A percentile compares a stretch with the other conserved stretches of the same genome.
Evolutionary conservation across 2,797 vertebrate species (phyloP).

Genomic region (Pyrocephalus nanus): DNA sequence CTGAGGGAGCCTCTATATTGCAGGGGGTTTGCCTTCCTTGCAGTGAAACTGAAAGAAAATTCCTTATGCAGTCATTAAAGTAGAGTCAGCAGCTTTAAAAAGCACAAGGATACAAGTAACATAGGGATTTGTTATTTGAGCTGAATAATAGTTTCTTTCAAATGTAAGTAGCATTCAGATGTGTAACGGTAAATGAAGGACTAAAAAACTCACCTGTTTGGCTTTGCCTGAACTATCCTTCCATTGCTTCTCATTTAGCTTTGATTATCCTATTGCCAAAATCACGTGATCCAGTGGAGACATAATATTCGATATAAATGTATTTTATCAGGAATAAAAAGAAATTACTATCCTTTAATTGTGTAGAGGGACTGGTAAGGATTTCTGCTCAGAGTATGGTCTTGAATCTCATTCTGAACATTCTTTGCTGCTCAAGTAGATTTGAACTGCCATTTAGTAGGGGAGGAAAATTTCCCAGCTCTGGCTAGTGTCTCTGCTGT

Average conservation of each 20-base stretch:
- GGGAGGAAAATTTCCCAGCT: not conserved
- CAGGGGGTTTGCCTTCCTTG: not conserved
- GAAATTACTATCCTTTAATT: not conserved
- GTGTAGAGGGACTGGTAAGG: not conserved
- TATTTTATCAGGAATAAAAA: not conserved
- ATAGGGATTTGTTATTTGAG: not conserved
- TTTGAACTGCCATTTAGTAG: not conserved
- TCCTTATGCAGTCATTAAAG: not conserved
- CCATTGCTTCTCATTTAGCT: not conserved
- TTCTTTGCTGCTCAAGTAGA: not conserved
- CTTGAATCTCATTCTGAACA: not conserved
- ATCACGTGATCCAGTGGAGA: not conserved
- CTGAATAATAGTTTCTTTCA: not conserved
- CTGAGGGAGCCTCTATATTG: not conserved
- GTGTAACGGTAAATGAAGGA: not conserved
- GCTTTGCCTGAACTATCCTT: not conserved
- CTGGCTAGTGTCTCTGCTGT: not conserved
- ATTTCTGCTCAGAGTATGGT: not conserved
- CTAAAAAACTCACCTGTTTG: not conserved
- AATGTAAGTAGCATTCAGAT: not conserved
- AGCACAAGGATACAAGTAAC: not conserved
- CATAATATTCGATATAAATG: not conserved
- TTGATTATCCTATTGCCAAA: not conserved
- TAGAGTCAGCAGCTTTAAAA: not conserved
- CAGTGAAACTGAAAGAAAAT: not conserved